Base-by-base conservation (phyloP, 2,113 vertebrate species). In the Sapayoa aenigma region DNA sequence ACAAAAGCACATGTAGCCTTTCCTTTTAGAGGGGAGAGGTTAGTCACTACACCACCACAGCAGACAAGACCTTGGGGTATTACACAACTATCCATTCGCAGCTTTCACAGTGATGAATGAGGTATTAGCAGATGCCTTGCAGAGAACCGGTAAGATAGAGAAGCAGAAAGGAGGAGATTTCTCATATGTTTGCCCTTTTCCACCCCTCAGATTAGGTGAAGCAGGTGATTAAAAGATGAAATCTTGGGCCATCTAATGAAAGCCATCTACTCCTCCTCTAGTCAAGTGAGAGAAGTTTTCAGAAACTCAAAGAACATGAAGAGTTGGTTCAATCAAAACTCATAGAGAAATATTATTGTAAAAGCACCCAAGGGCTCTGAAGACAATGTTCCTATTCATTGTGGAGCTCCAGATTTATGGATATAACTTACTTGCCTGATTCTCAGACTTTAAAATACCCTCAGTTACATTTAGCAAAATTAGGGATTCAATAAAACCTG, bases 1-100 rank as follows among this genome's bases (percentile, higher is more conserved):
- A 98, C 98, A 96, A 92, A 97, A 97, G 97, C 96, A 96, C 98
- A 98, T 96, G 98, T 96, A 98, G 98, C 97, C 97, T 98, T 98
- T 98, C 96, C 97, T 98, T 97, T 96, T 73, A 63, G 67, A 91
- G 96, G 93, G 90, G 91, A 95, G 96, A 97, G 97, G 97, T 97
- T 93, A 96, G 97, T 92, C 90, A 58, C 96, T 94, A 68, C 55
- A 87, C 42, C 66, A 93, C 93, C 92, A 75, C 92, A 96, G 89
- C 52, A 84, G 93, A 97, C 92, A 97, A 96, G 85, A 95, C 98
- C 98, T 97, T 87, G 75, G 91, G 96, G 98, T 96, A 98, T 98
- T 98, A 97, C 97, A 95, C 93, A 95, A 96, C 95, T 95, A 98
- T 98, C 97, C 97, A 65, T 98, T 98, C 85, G 74, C 98, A 98